Base-by-base conservation (phyloP, 2,797 vertebrate species). In the Characodon lateralis region DNA sequence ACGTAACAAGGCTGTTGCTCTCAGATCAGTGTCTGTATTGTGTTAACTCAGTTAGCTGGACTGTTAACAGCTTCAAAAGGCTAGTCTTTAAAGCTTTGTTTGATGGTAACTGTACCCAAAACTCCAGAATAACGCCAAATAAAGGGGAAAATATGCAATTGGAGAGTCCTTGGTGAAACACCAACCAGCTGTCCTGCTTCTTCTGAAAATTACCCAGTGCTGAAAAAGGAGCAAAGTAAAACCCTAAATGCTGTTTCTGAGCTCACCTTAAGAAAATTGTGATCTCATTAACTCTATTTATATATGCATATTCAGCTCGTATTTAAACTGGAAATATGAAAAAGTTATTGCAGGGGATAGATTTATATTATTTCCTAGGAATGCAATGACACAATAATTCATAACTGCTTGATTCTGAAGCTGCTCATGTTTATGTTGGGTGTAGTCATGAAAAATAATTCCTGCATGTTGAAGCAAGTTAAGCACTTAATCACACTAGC, bases 1-100 rank as follows among this genome's bases (percentile, higher is more conserved):
- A 81, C 83, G 82, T 78, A 87, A 87, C 83, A 92, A 88, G 87
- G 79, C 82, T 35, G 69, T 50, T 31, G 84, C 83, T 89, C 75
- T 87, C 78, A 73, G 78, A 86, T 88, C 87, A 69, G 85, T 80
- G 83, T 72, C 69, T 71, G 83, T 12, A 79, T 92, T 93, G 83
- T 92, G 81, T 80, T 74, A 43, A 72, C 81, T 79, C 89, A 84
- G 82, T 86, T 80, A 86, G 82, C 74, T 83, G 20, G 10, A 6
- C 76, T 80, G 66, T 80, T 71, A 81, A 78, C 85, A 65, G 74
- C 76, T 84, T 81, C 74, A 2, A 85, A 77, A 61, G 73, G 78
- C 69, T 68, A 70, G 77, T 61, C 80, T 78, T 77, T 82, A 81
- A 76, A 83, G 74, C 78, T 82, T 50, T 77, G 66, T 24, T 41